A percentile compares a stretch with the other conserved stretches of the same genome.
These are phyloP conservation scores for Lucinisca nassula DNA, from an alignment of 2,888 invertebrate genomes.

Conservation along the genomic window DNA sequence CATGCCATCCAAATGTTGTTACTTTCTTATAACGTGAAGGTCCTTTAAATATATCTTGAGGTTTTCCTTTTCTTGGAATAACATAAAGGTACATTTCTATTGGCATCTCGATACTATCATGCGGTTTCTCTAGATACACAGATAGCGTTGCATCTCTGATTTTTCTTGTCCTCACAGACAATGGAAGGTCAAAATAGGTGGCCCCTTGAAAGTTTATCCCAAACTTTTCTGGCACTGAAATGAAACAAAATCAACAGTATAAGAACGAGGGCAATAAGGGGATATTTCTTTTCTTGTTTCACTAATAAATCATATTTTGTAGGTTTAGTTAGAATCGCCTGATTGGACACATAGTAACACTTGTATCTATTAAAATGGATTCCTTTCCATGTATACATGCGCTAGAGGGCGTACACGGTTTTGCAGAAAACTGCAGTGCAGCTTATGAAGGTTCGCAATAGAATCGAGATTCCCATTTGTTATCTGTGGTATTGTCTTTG, in stretches of 20 bases:
- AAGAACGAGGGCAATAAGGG: no score
- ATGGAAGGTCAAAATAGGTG: slow-evolving; percentile 75
- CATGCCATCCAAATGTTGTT: slow-evolving; percentile 77
- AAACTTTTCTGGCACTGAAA: slow-evolving; percentile 75
- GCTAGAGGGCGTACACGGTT: no score
- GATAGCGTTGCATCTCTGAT: slow-evolving; percentile 78
- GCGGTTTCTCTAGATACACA: slow-evolving; percentile 75
- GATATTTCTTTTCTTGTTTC: no score
- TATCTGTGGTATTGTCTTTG: no score
- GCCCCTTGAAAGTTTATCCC: slow-evolving; percentile 62
- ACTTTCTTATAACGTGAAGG: slow-evolving; percentile 66
- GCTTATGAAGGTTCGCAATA: no score
- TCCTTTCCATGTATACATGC: no score
- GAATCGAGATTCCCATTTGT: no score
- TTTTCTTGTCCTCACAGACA: slow-evolving; percentile 69
- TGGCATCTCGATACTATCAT: slow-evolving; percentile 48
- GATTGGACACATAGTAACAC: no score
- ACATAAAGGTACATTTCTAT: slow-evolving; percentile 72
- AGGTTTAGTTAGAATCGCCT: no score
- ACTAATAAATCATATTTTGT: no score
- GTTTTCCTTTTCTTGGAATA: slow-evolving; percentile 63
- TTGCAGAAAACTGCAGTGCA: no score
- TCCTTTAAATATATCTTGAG: slow-evolving; percentile 47
- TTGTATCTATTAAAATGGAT: no score
- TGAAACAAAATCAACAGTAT: neutral